Conservation (phyloP, 1,140 invertebrate genomes). For the Saccostrea glomerata region DNA sequence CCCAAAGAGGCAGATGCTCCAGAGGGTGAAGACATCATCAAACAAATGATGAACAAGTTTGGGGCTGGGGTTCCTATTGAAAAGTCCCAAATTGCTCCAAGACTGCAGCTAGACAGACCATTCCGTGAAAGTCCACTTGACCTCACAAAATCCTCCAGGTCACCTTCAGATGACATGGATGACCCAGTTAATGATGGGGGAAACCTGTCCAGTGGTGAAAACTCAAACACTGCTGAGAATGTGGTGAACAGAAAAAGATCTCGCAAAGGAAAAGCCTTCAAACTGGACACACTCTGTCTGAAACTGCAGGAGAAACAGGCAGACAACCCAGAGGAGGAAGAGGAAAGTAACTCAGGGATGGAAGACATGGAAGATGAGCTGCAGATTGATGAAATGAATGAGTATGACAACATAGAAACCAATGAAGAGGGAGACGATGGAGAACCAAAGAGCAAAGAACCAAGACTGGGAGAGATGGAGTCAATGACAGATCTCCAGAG, state of each 20-base stretch:
- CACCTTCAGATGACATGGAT: conserved; percentile 51
- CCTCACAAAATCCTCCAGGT: conserved; percentile 70
- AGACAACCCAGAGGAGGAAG: conserved; percentile 58
- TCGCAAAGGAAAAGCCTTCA: conserved; percentile 89
- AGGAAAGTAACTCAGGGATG: conserved; percentile 57
- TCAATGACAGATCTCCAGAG: conserved; percentile 35
- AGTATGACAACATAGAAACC: conserved; percentile 18
- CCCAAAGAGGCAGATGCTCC: conserved; percentile 40
- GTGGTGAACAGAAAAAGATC: conserved; percentile 82
- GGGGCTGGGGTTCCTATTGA: conserved; percentile 49
- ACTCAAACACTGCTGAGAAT: conserved; percentile 58
- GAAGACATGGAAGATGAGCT: conserved; percentile 11
- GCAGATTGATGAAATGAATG: conserved; percentile 42
- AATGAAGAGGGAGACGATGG: conserved; percentile 34
- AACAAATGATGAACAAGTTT: conserved; percentile 63
- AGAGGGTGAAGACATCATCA: conserved; percentile 57
- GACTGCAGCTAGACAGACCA: not conserved
- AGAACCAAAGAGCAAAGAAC: conserved; percentile 24
- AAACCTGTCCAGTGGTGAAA: conserved; percentile 61
- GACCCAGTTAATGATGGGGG: conserved; percentile 1
- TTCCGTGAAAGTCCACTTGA: conserved; percentile 68
- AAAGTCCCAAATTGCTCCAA: not conserved
- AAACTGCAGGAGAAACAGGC: conserved; percentile 78
- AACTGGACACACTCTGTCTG: conserved; percentile 84
- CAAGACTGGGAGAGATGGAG: conserved; percentile 33